Evolutionary conservation across 1,140 invertebrate species (phyloP).

Genomic region (Lethrus apterus): DNA sequence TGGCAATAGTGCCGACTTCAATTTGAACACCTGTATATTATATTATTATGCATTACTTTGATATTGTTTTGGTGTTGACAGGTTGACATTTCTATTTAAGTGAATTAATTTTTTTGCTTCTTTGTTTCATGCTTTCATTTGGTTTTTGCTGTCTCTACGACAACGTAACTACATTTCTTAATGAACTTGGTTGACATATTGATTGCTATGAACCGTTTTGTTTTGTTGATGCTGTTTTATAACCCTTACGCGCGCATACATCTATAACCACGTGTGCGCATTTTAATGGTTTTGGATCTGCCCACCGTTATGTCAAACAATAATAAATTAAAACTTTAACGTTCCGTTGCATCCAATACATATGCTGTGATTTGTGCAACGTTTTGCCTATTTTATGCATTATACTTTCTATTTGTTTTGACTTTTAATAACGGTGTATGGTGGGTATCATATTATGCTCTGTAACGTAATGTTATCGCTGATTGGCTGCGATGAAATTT

Average conservation of each 20-base stretch:
- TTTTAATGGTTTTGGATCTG: constrained; percentile 26
- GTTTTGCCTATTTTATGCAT: constrained; percentile 6
- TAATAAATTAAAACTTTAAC: neutral
- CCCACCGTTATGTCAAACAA: constrained; percentile 24
- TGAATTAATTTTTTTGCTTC: constrained; percentile 31
- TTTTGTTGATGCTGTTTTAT: constrained; percentile 10
- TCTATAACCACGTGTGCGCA: constrained; percentile 7
- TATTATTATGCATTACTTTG: too few species aligned
- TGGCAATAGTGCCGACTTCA: too few species aligned
- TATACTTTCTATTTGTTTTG: neutral
- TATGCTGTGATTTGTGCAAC: neutral
- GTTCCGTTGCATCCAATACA: neutral
- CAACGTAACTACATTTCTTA: constrained; percentile 15
- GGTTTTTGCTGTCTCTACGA: constrained; percentile 27
- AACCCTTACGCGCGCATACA: constrained; percentile 10
- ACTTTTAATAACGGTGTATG: constrained; percentile 24
- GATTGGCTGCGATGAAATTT: constrained; percentile 42
- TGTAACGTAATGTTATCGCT: constrained; percentile 41
- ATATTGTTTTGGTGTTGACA: neutral
- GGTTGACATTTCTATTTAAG: constrained; percentile 7
- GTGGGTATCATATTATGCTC: constrained; percentile 30
- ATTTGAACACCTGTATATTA: too few species aligned
- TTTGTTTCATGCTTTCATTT: constrained; percentile 40
- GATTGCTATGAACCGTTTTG: neutral
- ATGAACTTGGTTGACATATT: neutral